phyloP scores from a whole-genome alignment of 2,888 invertebrate species.

The Neoascia interrupta region DNA sequence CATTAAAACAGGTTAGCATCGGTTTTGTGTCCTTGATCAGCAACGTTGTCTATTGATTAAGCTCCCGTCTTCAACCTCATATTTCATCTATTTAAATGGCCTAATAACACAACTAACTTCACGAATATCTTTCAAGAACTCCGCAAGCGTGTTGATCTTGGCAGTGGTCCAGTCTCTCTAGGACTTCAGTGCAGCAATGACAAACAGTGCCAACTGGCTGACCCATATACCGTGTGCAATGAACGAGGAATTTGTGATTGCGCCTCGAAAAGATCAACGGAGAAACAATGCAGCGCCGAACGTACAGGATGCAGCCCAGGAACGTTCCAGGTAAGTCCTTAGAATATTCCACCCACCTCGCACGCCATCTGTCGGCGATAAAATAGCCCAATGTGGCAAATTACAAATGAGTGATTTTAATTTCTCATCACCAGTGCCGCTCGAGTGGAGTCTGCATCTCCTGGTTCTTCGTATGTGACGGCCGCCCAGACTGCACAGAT shows the following conservation, averaged over 20 bases:
- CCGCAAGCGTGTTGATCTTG: slow-evolving; percentile 79
- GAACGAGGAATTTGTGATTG: slow-evolving; percentile 85
- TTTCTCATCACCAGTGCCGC: slow-evolving; percentile 86
- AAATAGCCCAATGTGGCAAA: slow-evolving; percentile 47
- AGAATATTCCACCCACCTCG: slow-evolving; percentile 78
- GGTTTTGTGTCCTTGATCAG: too few species aligned
- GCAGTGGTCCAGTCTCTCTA: slow-evolving; percentile 83
- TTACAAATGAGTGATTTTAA: slow-evolving; percentile 60
- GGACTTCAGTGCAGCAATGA: slow-evolving; percentile 88
- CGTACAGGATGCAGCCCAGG: slow-evolving; percentile 90
- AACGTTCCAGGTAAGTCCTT: slow-evolving; percentile 85
- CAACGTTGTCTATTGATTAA: too few species aligned
- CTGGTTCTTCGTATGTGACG: slow-evolving; percentile 95
- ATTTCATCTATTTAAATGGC: background rate
- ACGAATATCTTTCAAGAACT: slow-evolving; percentile 72
- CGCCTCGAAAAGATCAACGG: slow-evolving; percentile 82
- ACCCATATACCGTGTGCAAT: slow-evolving; percentile 87
- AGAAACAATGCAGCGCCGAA: slow-evolving; percentile 83
- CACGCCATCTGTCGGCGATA: slow-evolving; percentile 36
- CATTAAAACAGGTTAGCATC: too few species aligned
- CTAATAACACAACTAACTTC: too few species aligned
- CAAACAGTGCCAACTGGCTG: slow-evolving; percentile 89
- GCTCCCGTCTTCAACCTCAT: too few species aligned
- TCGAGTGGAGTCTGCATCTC: slow-evolving; percentile 92
- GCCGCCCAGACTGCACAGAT: slow-evolving; percentile 89